Conservation (phyloP, 2,797 vertebrate species). For the Prionace glauca region DNA sequence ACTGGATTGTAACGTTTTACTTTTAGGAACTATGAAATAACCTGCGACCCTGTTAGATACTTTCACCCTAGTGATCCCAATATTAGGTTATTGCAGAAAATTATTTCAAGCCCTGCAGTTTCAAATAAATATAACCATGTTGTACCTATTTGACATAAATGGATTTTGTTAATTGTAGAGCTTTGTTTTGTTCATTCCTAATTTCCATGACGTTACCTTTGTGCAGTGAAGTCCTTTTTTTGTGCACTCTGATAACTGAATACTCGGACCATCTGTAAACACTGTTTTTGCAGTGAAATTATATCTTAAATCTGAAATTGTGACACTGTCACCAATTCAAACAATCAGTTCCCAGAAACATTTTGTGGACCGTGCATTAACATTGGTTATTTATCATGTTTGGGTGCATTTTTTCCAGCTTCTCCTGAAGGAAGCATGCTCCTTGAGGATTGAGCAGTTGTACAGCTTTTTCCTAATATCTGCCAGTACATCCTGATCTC, state of each 20-base stretch:
- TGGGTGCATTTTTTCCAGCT: background rate
- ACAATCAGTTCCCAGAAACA: background rate
- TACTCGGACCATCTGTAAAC: background rate
- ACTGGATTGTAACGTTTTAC: background rate
- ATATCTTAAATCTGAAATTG: conserved; percentile 52
- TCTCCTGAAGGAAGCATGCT: background rate
- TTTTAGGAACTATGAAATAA: conserved; percentile 3
- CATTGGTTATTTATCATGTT: background rate
- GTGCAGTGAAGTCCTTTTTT: conserved; percentile 46
- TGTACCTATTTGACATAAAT: conserved; percentile 58
- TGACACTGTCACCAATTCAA: conserved; percentile 47
- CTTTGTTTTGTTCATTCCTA: conserved; percentile 58
- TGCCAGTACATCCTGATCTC: background rate
- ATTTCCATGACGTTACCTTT: conserved; percentile 49
- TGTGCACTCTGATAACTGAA: background rate
- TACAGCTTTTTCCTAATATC: background rate
- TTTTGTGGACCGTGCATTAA: background rate
- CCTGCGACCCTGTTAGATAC: background rate
- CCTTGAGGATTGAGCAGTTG: background rate
- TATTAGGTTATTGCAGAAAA: background rate
- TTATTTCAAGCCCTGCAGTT: conserved; percentile 11
- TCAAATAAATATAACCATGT: conserved; percentile 43
- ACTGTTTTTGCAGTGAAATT: conserved; percentile 47
- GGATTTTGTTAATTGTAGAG: conserved; percentile 57
- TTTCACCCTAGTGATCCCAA: background rate